Percentiles rank a stretch among this genome's conserved stretches.
These are phyloP conservation scores for Gryon sp. DNA, from an alignment of 1,140 invertebrate species.

Conservation along the genomic window DNA sequence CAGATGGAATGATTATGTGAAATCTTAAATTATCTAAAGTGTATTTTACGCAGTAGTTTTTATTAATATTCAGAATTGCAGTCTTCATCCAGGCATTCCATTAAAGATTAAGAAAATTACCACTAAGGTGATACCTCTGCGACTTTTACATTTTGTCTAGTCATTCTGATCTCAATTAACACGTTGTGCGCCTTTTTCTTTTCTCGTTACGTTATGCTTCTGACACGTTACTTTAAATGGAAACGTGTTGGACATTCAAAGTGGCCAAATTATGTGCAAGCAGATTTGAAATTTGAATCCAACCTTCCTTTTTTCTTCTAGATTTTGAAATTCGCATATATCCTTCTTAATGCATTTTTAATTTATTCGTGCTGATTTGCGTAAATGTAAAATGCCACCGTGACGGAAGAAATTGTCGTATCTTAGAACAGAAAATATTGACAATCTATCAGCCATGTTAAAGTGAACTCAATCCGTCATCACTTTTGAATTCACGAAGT, in stretches of 20 bases:
- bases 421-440: constrained; percentile 24
- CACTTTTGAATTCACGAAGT: constrained; percentile 12
- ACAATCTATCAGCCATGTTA: constrained; percentile 2
- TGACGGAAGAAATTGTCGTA: too few relatives aligned
- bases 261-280: constrained; percentile 1
- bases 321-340: too few relatives aligned
- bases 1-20: too few relatives aligned
- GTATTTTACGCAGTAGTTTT: too few relatives aligned
- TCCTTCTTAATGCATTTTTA: too few relatives aligned
- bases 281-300: constrained; percentile 6
- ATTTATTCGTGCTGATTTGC: constrained; percentile 8
- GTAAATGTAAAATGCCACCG: too few relatives aligned
- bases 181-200: constrained; percentile 1
- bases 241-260: constrained; percentile 23
- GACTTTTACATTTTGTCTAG: background rate
- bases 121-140: too few relatives aligned
- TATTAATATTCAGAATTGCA: too few relatives aligned
- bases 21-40: too few relatives aligned
- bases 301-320: too few relatives aligned
- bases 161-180: constrained; percentile 6
- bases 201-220: constrained; percentile 19
- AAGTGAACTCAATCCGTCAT: background rate
- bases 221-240: constrained; percentile 3
- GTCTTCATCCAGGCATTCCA: too few relatives aligned
- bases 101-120: too few relatives aligned